A percentile compares a stretch with the other conserved stretches of the same genome.
Conservation (phyloP, 2,797 vertebrate genomes). For the Nannoperca obscura region DNA sequence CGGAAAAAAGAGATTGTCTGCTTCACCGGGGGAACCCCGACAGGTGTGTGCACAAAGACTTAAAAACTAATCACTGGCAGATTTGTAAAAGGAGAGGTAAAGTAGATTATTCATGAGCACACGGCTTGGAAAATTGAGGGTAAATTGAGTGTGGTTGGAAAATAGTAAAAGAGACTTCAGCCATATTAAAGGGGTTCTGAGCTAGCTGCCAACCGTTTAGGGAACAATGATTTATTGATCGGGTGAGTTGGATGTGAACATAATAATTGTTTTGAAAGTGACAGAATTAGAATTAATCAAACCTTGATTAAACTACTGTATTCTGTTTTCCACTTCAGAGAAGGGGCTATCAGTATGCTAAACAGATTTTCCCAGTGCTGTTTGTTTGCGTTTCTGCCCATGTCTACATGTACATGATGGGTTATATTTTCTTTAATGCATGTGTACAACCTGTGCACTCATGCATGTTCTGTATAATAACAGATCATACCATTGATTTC, state of each 20-base stretch:
- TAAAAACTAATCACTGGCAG: slow-evolving; percentile 49
- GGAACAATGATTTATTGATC: slow-evolving; percentile 64
- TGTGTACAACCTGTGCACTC: slow-evolving; percentile 44
- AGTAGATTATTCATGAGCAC: slow-evolving; percentile 68
- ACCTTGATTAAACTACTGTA: slow-evolving; percentile 57
- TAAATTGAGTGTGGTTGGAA: slow-evolving; percentile 58
- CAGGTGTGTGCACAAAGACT: slow-evolving; percentile 67
- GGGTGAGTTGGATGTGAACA: slow-evolving; percentile 55
- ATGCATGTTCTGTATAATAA: slow-evolving; percentile 35
- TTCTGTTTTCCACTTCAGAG: slow-evolving; percentile 43
- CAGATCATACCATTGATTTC: slow-evolving; percentile 15
- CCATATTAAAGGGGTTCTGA: slow-evolving; percentile 47
- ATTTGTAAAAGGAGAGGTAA: slow-evolving; percentile 50
- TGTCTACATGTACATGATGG: slow-evolving; percentile 49
- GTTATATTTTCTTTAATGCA: slow-evolving; percentile 42
- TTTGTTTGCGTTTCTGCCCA: slow-evolving; percentile 48
- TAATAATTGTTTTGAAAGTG: slow-evolving; percentile 55
- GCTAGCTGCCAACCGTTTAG: slow-evolving; percentile 38
- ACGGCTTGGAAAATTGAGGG: slow-evolving; percentile 44
- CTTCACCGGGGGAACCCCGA: slow-evolving; percentile 41
- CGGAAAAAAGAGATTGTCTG: slow-evolving; percentile 36
- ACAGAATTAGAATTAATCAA: slow-evolving; percentile 67
- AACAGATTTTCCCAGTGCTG: slow-evolving; percentile 18
- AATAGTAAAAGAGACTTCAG: slow-evolving; percentile 52
- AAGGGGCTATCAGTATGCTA: slow-evolving; percentile 1